Evolutionary conservation across 2,797 vertebrate species (phyloP).

Genomic region (Poecilia wingei): DNA sequence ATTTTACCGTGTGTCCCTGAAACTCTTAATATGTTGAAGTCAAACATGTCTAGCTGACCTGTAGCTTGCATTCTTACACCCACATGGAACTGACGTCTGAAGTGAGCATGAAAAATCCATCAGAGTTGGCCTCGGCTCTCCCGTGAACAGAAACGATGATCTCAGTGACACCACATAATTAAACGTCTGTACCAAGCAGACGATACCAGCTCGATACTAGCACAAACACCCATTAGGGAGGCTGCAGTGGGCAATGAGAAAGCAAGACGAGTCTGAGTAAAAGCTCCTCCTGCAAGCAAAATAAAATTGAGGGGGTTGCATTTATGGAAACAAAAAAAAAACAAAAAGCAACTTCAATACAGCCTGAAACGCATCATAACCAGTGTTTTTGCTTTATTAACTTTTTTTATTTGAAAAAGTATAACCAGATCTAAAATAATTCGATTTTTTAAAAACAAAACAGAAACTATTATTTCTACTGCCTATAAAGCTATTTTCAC

Average conservation of each 20-base stretch:
- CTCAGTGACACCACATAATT: conserved; percentile 57
- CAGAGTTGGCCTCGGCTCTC: conserved; percentile 15
- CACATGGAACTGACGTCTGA: conserved; percentile 9
- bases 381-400: neutral
- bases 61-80: neutral
- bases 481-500: neutral
- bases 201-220: conserved; percentile 24
- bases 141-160: conserved; percentile 40
- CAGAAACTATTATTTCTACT: neutral
- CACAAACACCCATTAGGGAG: conserved; percentile 61
- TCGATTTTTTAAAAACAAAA: neutral
- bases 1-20: neutral
- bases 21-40: neutral
- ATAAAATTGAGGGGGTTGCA: conserved; percentile 12
- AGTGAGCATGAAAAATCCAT: conserved; percentile 13
- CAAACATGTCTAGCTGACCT: neutral
- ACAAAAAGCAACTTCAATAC: conserved; percentile 1
- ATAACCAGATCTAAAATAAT: neutral
- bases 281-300: conserved; percentile 39
- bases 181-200: conserved; percentile 50
- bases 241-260: conserved; percentile 26
- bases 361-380: conserved; percentile 2
- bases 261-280: conserved; percentile 31
- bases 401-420: neutral
- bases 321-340: neutral